Conservation (phyloP, 2,113 vertebrate genomes). For the Eclectus roratus region DNA sequence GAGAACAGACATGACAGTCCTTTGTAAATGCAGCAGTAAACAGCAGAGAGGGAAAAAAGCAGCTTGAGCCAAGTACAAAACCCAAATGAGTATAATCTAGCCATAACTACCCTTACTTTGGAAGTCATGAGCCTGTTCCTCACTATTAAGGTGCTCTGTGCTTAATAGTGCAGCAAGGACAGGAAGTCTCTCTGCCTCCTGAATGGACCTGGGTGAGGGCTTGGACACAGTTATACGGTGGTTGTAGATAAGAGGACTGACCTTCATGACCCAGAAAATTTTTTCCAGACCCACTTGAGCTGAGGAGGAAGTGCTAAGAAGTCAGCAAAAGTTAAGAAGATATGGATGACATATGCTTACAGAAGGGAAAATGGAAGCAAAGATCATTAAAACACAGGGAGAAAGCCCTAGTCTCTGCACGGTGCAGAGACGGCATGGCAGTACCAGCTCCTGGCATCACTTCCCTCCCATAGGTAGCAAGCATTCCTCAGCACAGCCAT, state of each 20-base stretch:
- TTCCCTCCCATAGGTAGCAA: neutral
- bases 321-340: neutral
- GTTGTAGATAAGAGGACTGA: neutral
- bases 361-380: neutral
- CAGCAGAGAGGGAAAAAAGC: neutral
- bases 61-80: neutral
- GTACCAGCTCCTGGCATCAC: neutral
- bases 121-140: rapidly evolving
- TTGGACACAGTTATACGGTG: neutral
- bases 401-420: neutral
- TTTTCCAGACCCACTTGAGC: neutral
- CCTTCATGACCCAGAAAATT: neutral
- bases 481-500: neutral
- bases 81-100: neutral
- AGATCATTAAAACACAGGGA: neutral
- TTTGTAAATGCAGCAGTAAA: neutral
- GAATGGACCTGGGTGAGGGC: rapidly evolving
- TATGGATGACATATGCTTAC: neutral
- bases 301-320: neutral
- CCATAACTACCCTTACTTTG: neutral
- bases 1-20: neutral
- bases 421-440: neutral
- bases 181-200: neutral
- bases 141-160: neutral
- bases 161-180: neutral